Evolutionary conservation across 2,888 invertebrate genomes (phyloP).

Genomic region (Aphidoletes aphidimyza): DNA sequence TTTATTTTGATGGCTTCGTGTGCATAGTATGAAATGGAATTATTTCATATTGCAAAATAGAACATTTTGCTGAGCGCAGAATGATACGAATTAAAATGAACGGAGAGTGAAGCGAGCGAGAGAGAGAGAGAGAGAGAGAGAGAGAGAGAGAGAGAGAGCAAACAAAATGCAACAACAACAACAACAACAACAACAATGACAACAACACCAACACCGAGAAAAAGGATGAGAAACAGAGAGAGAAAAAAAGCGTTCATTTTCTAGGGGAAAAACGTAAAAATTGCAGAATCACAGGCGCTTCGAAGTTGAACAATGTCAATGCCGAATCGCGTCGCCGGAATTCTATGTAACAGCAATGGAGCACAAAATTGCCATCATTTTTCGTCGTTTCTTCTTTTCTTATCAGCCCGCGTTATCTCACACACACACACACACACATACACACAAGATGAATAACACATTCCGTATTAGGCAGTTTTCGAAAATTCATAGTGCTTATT

Average conservation of each 20-base stretch:
- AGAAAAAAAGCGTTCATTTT: background rate
- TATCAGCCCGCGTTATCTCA: background rate
- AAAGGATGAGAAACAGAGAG: background rate
- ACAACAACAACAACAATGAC: background rate
- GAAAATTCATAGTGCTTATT: background rate
- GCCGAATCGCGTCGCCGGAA: background rate
- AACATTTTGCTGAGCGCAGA: background rate
- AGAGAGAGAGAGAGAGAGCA: no score
- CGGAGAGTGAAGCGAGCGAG: background rate
- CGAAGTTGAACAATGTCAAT: background rate
- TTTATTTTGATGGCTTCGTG: background rate
- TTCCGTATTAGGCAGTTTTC: background rate
- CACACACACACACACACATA: background rate
- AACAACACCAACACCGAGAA: background rate
- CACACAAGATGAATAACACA: background rate
- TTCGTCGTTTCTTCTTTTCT: background rate
- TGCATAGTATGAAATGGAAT: background rate
- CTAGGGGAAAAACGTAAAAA: background rate
- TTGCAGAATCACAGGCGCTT: slow-evolving; percentile 13
- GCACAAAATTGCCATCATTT: slow-evolving; percentile 25
- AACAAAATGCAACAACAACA: background rate
- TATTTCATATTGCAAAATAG: background rate
- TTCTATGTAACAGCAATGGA: background rate
- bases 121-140: no score
- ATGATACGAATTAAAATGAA: slow-evolving; percentile 21